phyloP scores from a whole-genome alignment of 2,797 vertebrate genomes.

The Urocyon cinereoargenteus region DNA sequence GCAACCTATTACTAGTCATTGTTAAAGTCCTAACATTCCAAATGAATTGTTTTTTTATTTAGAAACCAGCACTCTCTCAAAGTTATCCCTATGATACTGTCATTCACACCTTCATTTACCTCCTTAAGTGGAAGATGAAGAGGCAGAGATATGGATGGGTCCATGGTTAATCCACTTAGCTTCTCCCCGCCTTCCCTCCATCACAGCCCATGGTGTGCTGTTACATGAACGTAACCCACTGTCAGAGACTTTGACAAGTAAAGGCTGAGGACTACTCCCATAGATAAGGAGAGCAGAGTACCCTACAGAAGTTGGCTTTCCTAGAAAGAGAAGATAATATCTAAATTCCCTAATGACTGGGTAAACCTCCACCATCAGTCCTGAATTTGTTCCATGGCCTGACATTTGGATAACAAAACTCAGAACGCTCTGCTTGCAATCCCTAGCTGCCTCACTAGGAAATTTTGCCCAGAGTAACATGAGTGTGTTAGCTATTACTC shows the following conservation, averaged over 20 bases:
- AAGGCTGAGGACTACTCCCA: background rate
- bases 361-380: background rate
- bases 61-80: background rate
- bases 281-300: background rate
- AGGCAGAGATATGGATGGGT: background rate
- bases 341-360: background rate
- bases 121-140: background rate
- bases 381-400: background rate
- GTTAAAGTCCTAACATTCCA: background rate
- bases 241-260: background rate
- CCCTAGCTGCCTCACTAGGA: background rate
- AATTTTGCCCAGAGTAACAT: background rate
- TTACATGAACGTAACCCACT: background rate
- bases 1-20: background rate
- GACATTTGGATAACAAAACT: background rate
- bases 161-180: background rate
- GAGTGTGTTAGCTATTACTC: background rate
- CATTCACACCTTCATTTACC: background rate
- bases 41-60: background rate
- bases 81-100: background rate
- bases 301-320: background rate
- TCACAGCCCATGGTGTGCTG: background rate
- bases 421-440: background rate
- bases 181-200: background rate
- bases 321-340: constrained; percentile 23